Conservation (phyloP, 2,888 invertebrate species). For the Drosophila kuntzei region DNA sequence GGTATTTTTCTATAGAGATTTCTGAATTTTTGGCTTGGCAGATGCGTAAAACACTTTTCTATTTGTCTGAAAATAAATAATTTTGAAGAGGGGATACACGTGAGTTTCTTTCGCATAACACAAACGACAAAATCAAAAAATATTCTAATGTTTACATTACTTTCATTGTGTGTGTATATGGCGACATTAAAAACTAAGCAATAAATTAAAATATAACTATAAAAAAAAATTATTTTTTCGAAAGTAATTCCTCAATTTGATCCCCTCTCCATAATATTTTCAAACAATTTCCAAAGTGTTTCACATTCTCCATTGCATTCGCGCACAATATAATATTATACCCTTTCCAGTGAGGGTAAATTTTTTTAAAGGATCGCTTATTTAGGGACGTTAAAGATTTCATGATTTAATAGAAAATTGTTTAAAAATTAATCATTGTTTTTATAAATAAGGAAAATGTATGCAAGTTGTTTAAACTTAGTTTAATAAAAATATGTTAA, state of each 20-base stretch:
- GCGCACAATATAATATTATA: neutral
- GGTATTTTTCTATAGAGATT: slow-evolving; percentile 53
- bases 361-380: slow-evolving; percentile 1
- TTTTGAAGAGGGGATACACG: slow-evolving; percentile 85
- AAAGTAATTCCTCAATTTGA: slow-evolving; percentile 38
- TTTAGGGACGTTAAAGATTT: neutral
- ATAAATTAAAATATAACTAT: slow-evolving; percentile 51
- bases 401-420: neutral
- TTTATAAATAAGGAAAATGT: slow-evolving; percentile 14
- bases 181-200: slow-evolving; percentile 70
- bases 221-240: slow-evolving; percentile 15
- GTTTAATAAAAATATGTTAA: slow-evolving; percentile 1
- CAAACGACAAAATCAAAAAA: slow-evolving; percentile 72
- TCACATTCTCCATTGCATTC: slow-evolving; percentile 22
- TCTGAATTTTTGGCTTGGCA: slow-evolving; percentile 47
- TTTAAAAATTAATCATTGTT: slow-evolving; percentile 11
- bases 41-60: slow-evolving; percentile 79
- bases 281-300: slow-evolving; percentile 51
- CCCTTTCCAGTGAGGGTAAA: neutral
- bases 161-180: slow-evolving; percentile 29
- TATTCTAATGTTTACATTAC: slow-evolving; percentile 64
- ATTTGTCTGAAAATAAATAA: slow-evolving; percentile 84
- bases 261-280: slow-evolving; percentile 84
- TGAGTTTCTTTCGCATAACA: slow-evolving; percentile 82
- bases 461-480: slow-evolving; percentile 12